phyloP scores from a whole-genome alignment of 2,797 vertebrate genomes.

The Dallia pectoralis region DNA sequence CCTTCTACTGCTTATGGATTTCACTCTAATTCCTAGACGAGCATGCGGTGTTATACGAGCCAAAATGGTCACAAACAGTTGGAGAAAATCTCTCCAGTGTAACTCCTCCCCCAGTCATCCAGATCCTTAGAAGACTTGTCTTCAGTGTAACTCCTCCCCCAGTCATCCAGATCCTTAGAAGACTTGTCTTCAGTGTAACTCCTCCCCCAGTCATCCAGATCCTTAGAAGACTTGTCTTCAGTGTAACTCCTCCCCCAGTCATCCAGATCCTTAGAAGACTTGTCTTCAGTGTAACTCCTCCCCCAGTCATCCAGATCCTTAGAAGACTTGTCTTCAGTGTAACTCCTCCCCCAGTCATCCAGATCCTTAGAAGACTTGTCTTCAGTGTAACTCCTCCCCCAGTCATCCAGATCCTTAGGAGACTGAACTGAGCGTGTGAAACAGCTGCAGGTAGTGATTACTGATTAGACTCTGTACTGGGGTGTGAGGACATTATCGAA shows the following conservation, averaged over 20 bases:
- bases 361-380: neutral
- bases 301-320: slow-evolving; percentile 42
- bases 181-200: slow-evolving; percentile 16
- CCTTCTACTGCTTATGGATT: no score
- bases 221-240: slow-evolving; percentile 47
- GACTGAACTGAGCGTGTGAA: slow-evolving; percentile 44
- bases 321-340: slow-evolving; percentile 37
- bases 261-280: slow-evolving; percentile 53
- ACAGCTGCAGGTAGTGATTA: slow-evolving; percentile 85
- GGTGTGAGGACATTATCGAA: slow-evolving; percentile 78
- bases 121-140: slow-evolving; percentile 52
- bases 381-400: no score
- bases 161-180: slow-evolving; percentile 50
- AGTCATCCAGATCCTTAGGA: slow-evolving; percentile 50
- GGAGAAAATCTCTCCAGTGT: no score
- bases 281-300: no score
- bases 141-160: no score
- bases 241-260: neutral
- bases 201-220: slow-evolving; percentile 29
- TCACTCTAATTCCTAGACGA: no score
- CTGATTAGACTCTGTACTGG: slow-evolving; percentile 71
- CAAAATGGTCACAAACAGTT: no score
- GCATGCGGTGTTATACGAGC: no score
- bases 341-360: slow-evolving; percentile 12
- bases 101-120: slow-evolving; percentile 12